Evolutionary conservation across 2,797 vertebrate genomes (phyloP), one percentile per base, ranked within the genome.

Genomic region (Amblyraja radiata): DNA sequence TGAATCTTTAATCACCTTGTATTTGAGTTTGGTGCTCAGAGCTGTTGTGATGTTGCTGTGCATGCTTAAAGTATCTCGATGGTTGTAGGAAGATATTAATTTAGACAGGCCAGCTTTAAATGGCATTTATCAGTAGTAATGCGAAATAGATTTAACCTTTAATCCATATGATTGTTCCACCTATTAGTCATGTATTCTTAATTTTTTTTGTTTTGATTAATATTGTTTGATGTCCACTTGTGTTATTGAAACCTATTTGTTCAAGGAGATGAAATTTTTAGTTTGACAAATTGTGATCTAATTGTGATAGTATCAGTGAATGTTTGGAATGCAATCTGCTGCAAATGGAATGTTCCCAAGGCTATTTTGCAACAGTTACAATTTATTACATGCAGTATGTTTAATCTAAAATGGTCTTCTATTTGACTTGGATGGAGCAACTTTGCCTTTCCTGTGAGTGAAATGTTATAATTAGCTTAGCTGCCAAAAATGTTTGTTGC

Each of bases 291-390:
- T 90, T 90, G 18, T 74, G 90, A 76, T n/a, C 71, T 5, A 18
- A 58, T 92, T 92, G 6, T 86, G 58, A 54, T 54, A 54, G 83
- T 91, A 8, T 54, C 46, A 58, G 36, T 92, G 39, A 76, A 76
- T 76, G 18, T 54, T 92, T 92, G 90, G 90, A 92, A 76, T 92
- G 90, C 58, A 1, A n/a, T 76, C 10, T 13, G 13, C 13, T 28
- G 25, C 71, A 92, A 92, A 92, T 58, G 90, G 71, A 92, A 58
- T 92, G 71, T 76, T 23, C 71, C 71, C 36, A n/a, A 73, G 90
- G 71, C 23, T 13, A 74, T 76, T 92, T 92, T 39, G 25, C 11
- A 36, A 92, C 25, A 32, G 21, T 54, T 91, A 14, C 21, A 13
- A n/a, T 23, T 23, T 32, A 68, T 32, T 88, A 36, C 32, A 68